These are phyloP conservation scores for Phaethon lepturus DNA, from an alignment of 2,113 vertebrate species.

Conservation along the genomic window DNA sequence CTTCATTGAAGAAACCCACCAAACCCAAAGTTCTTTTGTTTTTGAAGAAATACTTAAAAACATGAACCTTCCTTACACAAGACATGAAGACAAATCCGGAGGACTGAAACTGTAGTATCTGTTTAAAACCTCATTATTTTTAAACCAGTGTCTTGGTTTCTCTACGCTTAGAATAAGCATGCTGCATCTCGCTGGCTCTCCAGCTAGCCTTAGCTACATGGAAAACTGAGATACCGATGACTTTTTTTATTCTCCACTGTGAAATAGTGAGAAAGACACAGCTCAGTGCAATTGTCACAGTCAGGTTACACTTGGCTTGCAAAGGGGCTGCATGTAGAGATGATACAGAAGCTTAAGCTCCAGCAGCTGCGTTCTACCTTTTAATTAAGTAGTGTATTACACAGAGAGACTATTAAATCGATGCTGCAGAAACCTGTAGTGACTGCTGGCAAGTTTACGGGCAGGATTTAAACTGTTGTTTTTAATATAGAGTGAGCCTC, in stretches of 20 bases:
- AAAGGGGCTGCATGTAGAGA: neutral
- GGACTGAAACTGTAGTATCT: neutral
- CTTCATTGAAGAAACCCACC: neutral
- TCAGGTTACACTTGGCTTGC: neutral
- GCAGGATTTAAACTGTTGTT: neutral
- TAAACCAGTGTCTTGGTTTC: neutral
- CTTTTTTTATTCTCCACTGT: neutral
- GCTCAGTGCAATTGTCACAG: neutral
- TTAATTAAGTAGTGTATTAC: neutral
- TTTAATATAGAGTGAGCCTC: slow-evolving; percentile 16
- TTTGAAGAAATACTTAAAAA: neutral
- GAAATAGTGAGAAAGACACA: neutral
- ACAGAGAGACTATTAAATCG: neutral
- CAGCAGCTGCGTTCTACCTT: neutral
- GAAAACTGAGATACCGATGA: neutral
- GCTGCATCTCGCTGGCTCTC: neutral
- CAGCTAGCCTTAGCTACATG: neutral
- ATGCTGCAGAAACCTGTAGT: slow-evolving; percentile 11
- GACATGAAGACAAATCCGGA: neutral
- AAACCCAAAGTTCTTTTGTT: neutral
- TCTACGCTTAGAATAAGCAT: neutral
- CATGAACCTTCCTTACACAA: neutral
- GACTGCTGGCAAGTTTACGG: neutral
- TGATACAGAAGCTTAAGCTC: neutral
- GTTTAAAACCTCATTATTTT: neutral